Conservation (phyloP, 2,888 invertebrate species). For the Onchidella celtica region DNA sequence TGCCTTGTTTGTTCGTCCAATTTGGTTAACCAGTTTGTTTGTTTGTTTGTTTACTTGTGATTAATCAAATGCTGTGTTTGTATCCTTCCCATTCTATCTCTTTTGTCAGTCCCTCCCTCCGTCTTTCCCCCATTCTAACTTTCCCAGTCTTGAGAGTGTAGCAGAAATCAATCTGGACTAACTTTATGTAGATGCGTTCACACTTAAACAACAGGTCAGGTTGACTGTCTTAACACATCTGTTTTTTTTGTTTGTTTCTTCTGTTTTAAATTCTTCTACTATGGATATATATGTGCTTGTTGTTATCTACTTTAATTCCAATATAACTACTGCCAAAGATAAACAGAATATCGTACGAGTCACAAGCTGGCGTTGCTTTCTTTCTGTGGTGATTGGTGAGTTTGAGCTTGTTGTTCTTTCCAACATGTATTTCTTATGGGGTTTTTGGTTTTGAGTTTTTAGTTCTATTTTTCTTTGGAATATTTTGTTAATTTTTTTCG, state of each 20-base stretch:
- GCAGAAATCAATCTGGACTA: not conserved
- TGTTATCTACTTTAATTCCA: slow-evolving; percentile 33
- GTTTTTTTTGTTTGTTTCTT: slow-evolving; percentile 8
- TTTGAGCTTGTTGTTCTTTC: not conserved
- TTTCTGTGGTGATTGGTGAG: slow-evolving; percentile 1
- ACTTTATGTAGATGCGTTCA: not conserved
- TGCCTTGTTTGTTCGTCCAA: slow-evolving; percentile 22
- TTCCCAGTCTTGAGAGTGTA: not conserved
- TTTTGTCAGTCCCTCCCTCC: slow-evolving; percentile 15
- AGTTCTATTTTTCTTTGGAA: not conserved
- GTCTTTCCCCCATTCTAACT: slow-evolving; percentile 2
- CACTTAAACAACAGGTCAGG: not conserved
- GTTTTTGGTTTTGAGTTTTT: not conserved
- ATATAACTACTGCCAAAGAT: slow-evolving; percentile 45
- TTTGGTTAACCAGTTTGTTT: slow-evolving; percentile 25
- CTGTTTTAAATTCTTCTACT: not conserved
- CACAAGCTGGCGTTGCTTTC: slow-evolving; percentile 13
- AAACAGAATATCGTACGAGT: not conserved
- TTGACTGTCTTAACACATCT: not conserved
- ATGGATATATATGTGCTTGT: not conserved
- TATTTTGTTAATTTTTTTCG: not conserved
- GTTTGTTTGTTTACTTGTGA: slow-evolving; percentile 7
- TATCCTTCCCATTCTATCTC: not conserved
- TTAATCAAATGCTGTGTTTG: not conserved
- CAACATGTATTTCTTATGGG: not conserved